phyloP scores from a whole-genome alignment of 2,797 vertebrate species.

The Sorex maritimensis region DNA sequence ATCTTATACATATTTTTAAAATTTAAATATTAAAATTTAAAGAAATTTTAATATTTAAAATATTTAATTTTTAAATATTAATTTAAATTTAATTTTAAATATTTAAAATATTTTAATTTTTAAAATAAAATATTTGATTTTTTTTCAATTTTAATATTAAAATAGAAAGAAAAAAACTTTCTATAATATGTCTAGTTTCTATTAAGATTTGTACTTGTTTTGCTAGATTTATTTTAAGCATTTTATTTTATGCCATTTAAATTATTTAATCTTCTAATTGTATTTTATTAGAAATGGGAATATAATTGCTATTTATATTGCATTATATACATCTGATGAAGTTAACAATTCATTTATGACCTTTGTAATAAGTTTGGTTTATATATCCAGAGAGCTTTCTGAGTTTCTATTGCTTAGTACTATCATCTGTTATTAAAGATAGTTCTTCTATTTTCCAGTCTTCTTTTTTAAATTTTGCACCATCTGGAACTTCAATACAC shows the following conservation, averaged over 20 bases:
- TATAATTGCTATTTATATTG: not conserved
- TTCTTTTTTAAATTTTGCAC: not conserved
- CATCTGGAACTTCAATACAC: not conserved
- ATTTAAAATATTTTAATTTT: too few relatives aligned
- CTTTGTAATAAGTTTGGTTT: constrained; percentile 36
- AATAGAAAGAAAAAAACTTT: not conserved
- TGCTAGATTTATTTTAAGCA: constrained; percentile 22
- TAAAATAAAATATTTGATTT: too few relatives aligned
- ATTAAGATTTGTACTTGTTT: not conserved
- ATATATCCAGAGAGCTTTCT: not conserved
- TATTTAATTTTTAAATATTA: too few relatives aligned
- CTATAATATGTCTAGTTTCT: constrained; percentile 12
- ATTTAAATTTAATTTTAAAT: too few relatives aligned
- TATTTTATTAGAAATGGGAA: not conserved
- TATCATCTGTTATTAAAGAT: not conserved
- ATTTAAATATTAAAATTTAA: too few relatives aligned
- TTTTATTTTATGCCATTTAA: constrained; percentile 30
- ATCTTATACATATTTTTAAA: not conserved
- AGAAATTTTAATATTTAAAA: too few relatives aligned
- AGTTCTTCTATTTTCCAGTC: not conserved
- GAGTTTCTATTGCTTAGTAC: not conserved
- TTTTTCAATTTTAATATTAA: too few relatives aligned
- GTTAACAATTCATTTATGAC: constrained; percentile 22
- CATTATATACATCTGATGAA: not conserved
- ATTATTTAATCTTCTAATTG: constrained; percentile 21